Conservation (phyloP, 2,797 vertebrate species). For the Scarus forsteni region DNA sequence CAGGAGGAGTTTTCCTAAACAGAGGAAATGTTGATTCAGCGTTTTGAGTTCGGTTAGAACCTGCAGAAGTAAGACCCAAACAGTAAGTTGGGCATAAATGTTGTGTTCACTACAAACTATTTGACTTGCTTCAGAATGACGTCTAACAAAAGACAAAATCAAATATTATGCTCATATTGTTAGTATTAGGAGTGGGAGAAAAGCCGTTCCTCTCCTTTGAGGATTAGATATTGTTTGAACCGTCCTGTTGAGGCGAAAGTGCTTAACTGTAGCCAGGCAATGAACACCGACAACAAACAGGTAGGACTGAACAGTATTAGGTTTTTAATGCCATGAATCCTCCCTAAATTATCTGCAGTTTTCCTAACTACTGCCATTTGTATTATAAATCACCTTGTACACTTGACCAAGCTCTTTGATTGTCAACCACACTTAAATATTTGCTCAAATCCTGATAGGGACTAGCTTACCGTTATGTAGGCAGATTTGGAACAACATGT, state of each 20-base stretch:
- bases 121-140: background rate
- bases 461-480: too few relatives aligned
- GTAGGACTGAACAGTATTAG: too few relatives aligned
- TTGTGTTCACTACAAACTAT: background rate
- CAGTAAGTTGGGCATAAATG: background rate
- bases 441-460: too few relatives aligned
- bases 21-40: slow-evolving; percentile 4
- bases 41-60: slow-evolving; percentile 5
- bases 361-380: too few relatives aligned
- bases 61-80: background rate
- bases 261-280: slow-evolving; percentile 4
- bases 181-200: background rate
- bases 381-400: too few relatives aligned
- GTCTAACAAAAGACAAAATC: background rate
- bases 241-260: background rate
- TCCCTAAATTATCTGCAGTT: too few relatives aligned
- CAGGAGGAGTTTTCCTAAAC: background rate
- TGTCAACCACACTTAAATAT: too few relatives aligned
- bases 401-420: too few relatives aligned
- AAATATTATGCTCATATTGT: slow-evolving; percentile 18
- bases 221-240: slow-evolving; percentile 29
- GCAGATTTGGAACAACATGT: too few relatives aligned
- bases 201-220: background rate
- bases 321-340: too few relatives aligned
- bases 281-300: background rate